Evolutionary conservation across 2,113 vertebrate species (phyloP), one percentile per base, ranked within the genome.

Genomic region (Perca schrenkii): DNA sequence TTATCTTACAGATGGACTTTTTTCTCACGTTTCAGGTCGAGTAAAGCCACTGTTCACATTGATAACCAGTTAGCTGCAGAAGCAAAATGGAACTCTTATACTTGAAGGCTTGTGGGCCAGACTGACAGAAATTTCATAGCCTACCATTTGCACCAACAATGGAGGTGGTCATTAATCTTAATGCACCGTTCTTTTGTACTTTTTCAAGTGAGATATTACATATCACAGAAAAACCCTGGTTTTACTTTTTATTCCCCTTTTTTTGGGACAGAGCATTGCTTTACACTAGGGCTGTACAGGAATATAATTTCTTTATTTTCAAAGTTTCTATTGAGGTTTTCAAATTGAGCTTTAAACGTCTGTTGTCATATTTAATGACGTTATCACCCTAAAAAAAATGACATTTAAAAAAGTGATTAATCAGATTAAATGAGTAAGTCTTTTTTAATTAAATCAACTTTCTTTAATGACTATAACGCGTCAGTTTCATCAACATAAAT

Each of bases 121-220:
- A 65, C 71, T 25, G 60, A 65, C 71, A n/a, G 60, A 66, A 16
- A 61, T 79, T 36, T 62, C 6, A 62, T 47, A 62, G 36, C 25
- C 60, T 19, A 25, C 46, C 11, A 60, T 76, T 80, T 40, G 34
- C 72, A 71, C 12, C 19, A 40, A 15, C n/a, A 68, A 15, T 4
- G 0, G 31, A 64, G 65, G 12, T 53, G 40, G 40, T 43, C 40
- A 43, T 15, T 28, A 4, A 8, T 36, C 56, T 57, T 4, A 47
- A 71, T 56, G 17, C 31, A 22, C 43, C 17, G 3, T 63, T 74
- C 34, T 47, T 76, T 65, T 65, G 36, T 50, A 46, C 50, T 49
- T 50, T 57, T 65, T 22, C 15, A 11, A 54, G 49, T 61, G 3
- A 36, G 50, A 43, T 43, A 43, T 43, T 40, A 43, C 8, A 40